These are phyloP conservation scores for Neodiprion lecontei DNA, from an alignment of 1,140 invertebrate species.

Conservation along the genomic window DNA sequence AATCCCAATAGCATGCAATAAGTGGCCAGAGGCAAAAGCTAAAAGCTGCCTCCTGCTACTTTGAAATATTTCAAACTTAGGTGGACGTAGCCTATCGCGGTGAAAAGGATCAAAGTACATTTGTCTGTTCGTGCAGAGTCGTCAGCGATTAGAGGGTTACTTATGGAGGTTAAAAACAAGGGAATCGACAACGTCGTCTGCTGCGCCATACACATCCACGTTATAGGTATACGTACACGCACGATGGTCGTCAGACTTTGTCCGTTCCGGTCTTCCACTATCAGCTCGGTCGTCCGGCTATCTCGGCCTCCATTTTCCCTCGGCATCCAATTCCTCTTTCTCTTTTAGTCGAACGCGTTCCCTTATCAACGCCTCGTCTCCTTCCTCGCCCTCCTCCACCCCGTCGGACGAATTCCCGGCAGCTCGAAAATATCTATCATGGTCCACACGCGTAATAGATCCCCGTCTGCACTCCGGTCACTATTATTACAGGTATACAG, in stretches of 20 bases:
- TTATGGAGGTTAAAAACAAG: conserved; percentile 14
- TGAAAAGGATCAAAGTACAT: neutral
- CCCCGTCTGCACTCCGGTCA: too few relatives aligned
- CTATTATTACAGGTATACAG: too few relatives aligned
- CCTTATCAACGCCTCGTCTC: neutral
- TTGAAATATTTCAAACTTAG: too few relatives aligned
- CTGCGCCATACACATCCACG: neutral
- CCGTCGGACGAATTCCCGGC: neutral
- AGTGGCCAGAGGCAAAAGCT: too few relatives aligned
- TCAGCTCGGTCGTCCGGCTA: neutral
- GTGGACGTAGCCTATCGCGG: too few relatives aligned
- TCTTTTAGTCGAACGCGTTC: neutral
- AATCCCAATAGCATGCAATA: too few relatives aligned
- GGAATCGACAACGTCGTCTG: neutral
- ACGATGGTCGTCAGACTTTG: neutral
- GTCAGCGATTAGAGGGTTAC: conserved; percentile 15
- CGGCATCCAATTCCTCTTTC: conserved; percentile 11
- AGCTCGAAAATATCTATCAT: too few relatives aligned
- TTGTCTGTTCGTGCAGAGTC: neutral
- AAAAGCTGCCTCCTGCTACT: too few relatives aligned
- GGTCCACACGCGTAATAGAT: too few relatives aligned
- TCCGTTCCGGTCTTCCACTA: neutral
- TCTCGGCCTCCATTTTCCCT: neutral
- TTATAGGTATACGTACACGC: too few relatives aligned
- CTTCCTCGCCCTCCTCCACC: conserved; percentile 5